Evolutionary conservation across 2,797 vertebrate genomes (phyloP), one percentile per base, ranked within the genome.

Genomic region (Crocidura indochinensis): DNA sequence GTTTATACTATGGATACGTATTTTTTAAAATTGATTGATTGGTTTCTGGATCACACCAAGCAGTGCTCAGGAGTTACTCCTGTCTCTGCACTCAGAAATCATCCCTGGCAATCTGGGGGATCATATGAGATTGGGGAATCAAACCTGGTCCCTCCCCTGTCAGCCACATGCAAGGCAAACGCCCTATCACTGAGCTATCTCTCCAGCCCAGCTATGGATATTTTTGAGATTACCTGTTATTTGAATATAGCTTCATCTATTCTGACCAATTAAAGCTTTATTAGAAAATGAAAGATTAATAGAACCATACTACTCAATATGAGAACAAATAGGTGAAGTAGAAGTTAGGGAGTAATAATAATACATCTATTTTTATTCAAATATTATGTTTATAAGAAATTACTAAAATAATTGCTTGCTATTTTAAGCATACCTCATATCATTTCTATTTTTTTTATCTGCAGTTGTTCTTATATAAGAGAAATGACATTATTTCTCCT

Each of bases 261-360:
- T 76, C 31, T 47, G 8, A 65, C 69, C 91, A 87, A 74, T 62
- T 38, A 81, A 76, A 87, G 76, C 60, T 75, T 26, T 85, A 44
- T 22, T 4, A 67, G 68, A 11, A 72, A 65, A 87, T 38, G 0
- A 81, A 27, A 91, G 68, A 17, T 91, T 49, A 93, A 69, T 9
- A 62, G 68, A 93, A 64, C n/a, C 49, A 47, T 15, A 87, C 56
- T 22, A 83, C 11, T 26, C 84, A 82, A 91, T 46, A 86, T 60
- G 49, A 77, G 69, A 67, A 46, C 4, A 53, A 29, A 51, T 51
- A 51, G 51, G 10, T 51, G 10, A 60, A 46, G 51, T 27, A 67
- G 53, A 46, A 46, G 38, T 56, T 0, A 67, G 20, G 8, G 2
- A 8, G 19, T 49, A 62, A 53, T 9, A 62, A 53, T 9, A 62